Base-by-base conservation (phyloP, 2,113 vertebrate species). In the Perca flavescens region DNA sequence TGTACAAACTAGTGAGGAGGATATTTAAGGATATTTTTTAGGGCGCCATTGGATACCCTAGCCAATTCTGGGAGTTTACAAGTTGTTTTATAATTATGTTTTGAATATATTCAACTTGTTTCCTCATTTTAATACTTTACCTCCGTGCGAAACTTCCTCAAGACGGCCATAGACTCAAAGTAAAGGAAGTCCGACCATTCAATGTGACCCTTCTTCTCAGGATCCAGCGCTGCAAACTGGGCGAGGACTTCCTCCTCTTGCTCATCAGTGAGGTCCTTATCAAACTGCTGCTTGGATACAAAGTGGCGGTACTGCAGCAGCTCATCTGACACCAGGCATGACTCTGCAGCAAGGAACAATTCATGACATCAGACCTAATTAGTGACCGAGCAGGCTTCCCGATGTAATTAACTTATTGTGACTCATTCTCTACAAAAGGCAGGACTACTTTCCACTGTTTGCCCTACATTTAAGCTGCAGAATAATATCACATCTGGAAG, bases 131-230 rank as follows among this genome's bases (percentile, higher is more conserved):
- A 19, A 54, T 49, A 71, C 63, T 34, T 72, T 93, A 99, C 98
- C 97, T 98, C 96, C 0, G 97, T 93, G 67, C 98, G 97, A 19
- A 97, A 94, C 65, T 97, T 97, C 93, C 95, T 96, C 87, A 99
- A 90, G 58, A 99, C 94, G 10, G 95, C 93, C 81, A 99, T 93
- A 22, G 98, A 97, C 91, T 99, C 97, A 0, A 97, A 97, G 90
- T 97, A 98, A 81, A 99, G 96, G 89, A 99, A 99, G 82, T 99
- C 97, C 0, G 92, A 92, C 98, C 98, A 99, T 76, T 98, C 97
- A 0, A 99, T 86, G 49, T 96, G 96, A 65, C 97, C 97, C 79
- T 95, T 97, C 88, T 96, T 97, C 66, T 97, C 96, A 0, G 97
- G 96, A 78, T 99, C 97, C 87, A 99, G 88, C 3, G 96, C 95